phyloP scores from a whole-genome alignment of 2,797 vertebrate species.

The Mallotus villosus region DNA sequence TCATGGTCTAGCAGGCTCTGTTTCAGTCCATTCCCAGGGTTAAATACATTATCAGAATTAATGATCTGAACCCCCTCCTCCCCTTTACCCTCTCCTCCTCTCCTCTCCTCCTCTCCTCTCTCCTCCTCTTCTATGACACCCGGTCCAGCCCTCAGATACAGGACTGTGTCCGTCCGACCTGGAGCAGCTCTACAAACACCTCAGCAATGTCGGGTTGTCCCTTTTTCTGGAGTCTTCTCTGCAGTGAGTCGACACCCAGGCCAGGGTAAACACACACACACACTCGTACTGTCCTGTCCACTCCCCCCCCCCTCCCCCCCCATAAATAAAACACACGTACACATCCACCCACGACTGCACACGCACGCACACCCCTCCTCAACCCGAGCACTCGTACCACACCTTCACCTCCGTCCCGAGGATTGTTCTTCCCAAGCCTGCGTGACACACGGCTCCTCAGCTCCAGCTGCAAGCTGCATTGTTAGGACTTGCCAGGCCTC shows the following conservation, averaged over 20 bases:
- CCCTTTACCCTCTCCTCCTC: slow-evolving; percentile 42
- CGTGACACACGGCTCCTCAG: slow-evolving; percentile 69
- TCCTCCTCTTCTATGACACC: too few species aligned
- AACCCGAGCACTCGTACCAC: slow-evolving; percentile 65
- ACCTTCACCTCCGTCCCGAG: slow-evolving; percentile 57
- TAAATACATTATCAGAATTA: slow-evolving; percentile 96
- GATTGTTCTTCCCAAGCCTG: slow-evolving; percentile 64
- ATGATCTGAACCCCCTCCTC: slow-evolving; percentile 79
- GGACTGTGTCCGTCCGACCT: too few species aligned
- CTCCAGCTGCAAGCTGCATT: slow-evolving; percentile 79
- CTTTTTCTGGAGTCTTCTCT: too few species aligned
- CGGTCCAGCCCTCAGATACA: too few species aligned
- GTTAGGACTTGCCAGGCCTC: slow-evolving; percentile 79
- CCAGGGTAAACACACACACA: not conserved
- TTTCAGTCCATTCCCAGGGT: slow-evolving; percentile 95
- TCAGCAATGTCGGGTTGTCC: too few species aligned
- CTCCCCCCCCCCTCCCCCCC: not conserved
- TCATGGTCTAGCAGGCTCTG: slow-evolving; percentile 85
- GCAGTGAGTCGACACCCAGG: too few species aligned
- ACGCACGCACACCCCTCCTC: slow-evolving; percentile 48
- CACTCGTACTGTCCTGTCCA: too few species aligned
- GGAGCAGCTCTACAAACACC: too few species aligned
- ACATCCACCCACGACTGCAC: slow-evolving; percentile 7
- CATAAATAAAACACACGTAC: slow-evolving; percentile 15
- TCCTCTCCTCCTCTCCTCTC: slow-evolving; percentile 20